Percentiles rank a stretch among this genome's conserved stretches.
Evolutionary conservation across 1,140 invertebrate species (phyloP).

Genomic region (Zaprionus nigranus): DNA sequence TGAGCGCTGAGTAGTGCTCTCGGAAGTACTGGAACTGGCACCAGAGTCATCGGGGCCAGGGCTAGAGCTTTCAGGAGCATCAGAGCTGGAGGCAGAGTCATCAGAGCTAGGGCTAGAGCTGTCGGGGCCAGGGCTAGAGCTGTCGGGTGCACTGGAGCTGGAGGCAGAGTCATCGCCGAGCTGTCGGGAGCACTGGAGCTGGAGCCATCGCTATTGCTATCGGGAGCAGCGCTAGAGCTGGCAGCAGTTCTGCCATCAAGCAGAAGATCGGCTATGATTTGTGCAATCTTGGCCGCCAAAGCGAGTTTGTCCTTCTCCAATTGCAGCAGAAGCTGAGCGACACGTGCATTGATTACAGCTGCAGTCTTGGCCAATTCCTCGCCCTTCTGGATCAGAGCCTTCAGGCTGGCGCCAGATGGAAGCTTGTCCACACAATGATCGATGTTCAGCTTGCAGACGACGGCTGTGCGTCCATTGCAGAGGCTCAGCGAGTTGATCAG

Average conservation of each 20-base stretch:
- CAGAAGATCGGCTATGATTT: not conserved
- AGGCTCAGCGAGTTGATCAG: not conserved
- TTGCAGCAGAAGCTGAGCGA: not conserved
- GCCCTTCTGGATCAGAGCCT: not conserved
- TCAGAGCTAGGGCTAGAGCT: not conserved
- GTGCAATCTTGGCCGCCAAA: not conserved
- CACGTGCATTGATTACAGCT: not conserved
- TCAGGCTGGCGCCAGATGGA: not conserved
- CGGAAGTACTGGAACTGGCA: not conserved
- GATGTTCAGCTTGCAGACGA: not conserved
- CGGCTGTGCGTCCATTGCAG: not conserved
- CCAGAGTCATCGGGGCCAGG: not conserved
- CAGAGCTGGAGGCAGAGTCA: not conserved
- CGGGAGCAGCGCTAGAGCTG: not conserved
- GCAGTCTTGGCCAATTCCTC: not conserved
- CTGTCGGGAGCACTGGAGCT: not conserved
- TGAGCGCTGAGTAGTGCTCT: not conserved
- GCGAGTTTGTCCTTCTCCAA: conserved; percentile 1
- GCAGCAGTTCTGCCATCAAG: not conserved
- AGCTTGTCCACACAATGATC: not conserved
- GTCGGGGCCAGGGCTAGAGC: not conserved
- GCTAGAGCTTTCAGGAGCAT: not conserved
- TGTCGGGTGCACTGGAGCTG: not conserved
- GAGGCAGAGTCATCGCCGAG: not conserved
- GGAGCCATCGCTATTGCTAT: not conserved